A percentile compares a stretch with the other conserved stretches of the same genome.
phyloP scores from a whole-genome alignment of 2,797 vertebrate species.

The Xenopus petersii region DNA sequence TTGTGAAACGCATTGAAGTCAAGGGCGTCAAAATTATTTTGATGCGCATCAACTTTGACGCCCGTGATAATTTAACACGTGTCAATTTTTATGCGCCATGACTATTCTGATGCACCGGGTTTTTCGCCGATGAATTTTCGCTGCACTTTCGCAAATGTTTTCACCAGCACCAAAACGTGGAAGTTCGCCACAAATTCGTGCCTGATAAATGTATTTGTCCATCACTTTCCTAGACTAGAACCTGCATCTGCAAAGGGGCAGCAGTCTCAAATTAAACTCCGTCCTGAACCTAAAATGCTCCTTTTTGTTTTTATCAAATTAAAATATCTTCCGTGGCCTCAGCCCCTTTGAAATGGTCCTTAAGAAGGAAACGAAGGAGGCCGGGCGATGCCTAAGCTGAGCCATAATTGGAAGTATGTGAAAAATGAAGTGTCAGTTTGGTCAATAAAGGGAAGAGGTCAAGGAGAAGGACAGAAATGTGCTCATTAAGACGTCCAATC shows the following conservation, averaged over 20 bases:
- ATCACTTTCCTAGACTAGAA: slow-evolving; percentile 55
- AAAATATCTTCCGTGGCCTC: slow-evolving; percentile 73
- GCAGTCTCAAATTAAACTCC: slow-evolving; percentile 68
- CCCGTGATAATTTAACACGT: no score
- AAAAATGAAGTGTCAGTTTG: slow-evolving; percentile 98
- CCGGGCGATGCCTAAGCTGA: slow-evolving; percentile 73
- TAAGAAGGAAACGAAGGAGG: slow-evolving; percentile 72
- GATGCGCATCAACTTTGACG: no score
- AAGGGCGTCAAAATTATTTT: no score
- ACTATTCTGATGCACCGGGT: no score
- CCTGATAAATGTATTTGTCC: no score
- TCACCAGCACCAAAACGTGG: no score
- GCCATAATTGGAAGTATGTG: slow-evolving; percentile 93
- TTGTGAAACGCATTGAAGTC: no score
- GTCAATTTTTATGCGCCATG: no score
- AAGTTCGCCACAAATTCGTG: no score
- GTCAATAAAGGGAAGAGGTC: slow-evolving; percentile 97
- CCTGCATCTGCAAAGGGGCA: slow-evolving; percentile 55
- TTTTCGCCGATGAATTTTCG: no score
- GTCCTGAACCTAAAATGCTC: slow-evolving; percentile 57
- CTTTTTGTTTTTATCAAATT: slow-evolving; percentile 64
- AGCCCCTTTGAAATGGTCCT: slow-evolving; percentile 63
- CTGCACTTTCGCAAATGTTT: no score
- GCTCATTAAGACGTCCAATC: slow-evolving; percentile 95
- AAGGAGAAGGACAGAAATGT: slow-evolving; percentile 78